These are phyloP conservation scores for Caenorhabditis macrosperma DNA, from an alignment of 2,888 invertebrate species.

Conservation along the genomic window DNA sequence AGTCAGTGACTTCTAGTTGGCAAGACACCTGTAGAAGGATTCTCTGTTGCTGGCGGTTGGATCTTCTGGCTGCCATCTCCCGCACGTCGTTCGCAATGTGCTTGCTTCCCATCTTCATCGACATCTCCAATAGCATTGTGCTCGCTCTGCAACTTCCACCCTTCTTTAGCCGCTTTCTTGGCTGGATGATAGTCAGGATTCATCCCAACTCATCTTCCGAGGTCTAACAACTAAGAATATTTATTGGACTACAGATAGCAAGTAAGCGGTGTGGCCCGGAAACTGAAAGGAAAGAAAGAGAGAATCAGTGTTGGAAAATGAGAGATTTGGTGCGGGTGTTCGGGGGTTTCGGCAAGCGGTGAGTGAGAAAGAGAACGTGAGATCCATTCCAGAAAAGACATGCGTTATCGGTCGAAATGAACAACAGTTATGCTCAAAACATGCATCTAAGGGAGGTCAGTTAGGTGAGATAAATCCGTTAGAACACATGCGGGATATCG, in stretches of 20 bases:
- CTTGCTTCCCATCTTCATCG: constrained; percentile 78
- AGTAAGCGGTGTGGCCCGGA: constrained; percentile 46
- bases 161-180: too few relatives aligned
- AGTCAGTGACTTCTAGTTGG: background rate
- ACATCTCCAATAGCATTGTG: constrained; percentile 79
- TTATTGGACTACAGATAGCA: constrained; percentile 47
- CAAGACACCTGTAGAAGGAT: constrained; percentile 75
- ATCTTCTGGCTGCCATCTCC: constrained; percentile 74
- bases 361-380: background rate
- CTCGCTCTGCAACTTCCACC: constrained; percentile 68
- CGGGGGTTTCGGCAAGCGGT: background rate
- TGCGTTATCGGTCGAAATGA: background rate
- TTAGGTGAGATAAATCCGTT: constrained; percentile 1
- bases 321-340: constrained; percentile 9
- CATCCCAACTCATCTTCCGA: background rate
- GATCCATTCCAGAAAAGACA: background rate
- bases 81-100: constrained; percentile 71
- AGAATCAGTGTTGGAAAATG: background rate
- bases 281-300: constrained; percentile 4
- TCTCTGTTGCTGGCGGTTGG: constrained; percentile 78
- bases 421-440: constrained; percentile 1
- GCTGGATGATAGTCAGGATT: too few relatives aligned
- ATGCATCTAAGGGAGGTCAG: background rate
- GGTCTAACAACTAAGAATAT: constrained; percentile 28
- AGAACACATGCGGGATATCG: constrained; percentile 22